Base-by-base conservation (phyloP, 2,888 invertebrate species). In the Beris morrisii region DNA sequence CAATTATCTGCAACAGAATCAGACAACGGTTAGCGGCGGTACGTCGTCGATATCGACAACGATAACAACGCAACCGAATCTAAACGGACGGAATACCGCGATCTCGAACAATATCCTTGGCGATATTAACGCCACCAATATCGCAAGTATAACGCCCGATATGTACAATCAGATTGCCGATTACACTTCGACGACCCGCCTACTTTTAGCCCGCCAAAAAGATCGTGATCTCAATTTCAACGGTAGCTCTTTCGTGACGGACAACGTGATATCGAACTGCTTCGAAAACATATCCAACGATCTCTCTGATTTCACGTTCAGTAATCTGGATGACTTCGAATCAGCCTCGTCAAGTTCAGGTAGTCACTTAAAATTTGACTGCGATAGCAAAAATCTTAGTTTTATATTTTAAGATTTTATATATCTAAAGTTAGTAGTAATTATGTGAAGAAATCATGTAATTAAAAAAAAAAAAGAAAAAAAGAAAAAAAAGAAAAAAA, bases 281-380 rank as follows among this genome's bases (percentile, higher is more conserved):
- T 38, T 38, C 56, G 43, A 56, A 6, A 56, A 43, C 56, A 43
- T 44, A 52, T 13, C 64, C 15, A 46, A 12, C 64, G 69, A 69
- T 69, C 67, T 69, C 67, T 38, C n/a, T 7, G 65, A 65, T 61
- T 38, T 69, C 55, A 66, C 66, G 55, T 67, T 65, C 43, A 65
- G 52, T 59, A 61, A 66, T 64, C 65, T 68, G 43, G 59, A 66
- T 46, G 65, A 69, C 53, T 64, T 66, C 55, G 69, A 70, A 57
- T 68, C 69, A 15, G 54, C 67, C 15, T 68, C 70, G 45, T 69
- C 70, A 45, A 70, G 69, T 66, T 70, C 71, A 56, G 70, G 70
- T 67, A 71, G 70, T 67, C 72, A 72, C 66, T 69, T 71, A 68
- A 68, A 69, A 67, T 71, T 71, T 66, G 59, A 66, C 59, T 69